Conservation (phyloP, 2,888 invertebrate species). For the Drosophila falleni region DNA sequence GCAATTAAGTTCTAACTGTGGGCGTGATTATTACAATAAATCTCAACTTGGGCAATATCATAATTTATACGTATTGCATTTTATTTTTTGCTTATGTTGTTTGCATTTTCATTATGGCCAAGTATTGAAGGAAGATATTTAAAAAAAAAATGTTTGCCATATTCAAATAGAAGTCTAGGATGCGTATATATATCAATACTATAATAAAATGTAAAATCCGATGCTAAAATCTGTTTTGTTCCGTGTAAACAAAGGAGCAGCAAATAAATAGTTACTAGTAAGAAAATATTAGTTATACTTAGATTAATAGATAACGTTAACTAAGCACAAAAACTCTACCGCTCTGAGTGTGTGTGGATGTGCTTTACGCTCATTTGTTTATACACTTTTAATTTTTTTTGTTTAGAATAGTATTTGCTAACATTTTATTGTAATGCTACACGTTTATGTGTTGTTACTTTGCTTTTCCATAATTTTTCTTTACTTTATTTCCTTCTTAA, state of each 20-base stretch:
- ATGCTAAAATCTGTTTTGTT: conserved; percentile 59
- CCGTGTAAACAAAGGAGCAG: conserved; percentile 55
- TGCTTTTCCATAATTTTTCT: neutral
- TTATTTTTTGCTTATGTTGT: neutral
- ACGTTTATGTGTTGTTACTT: conserved; percentile 10
- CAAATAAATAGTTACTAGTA: conserved; percentile 68
- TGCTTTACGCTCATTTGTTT: conserved; percentile 68
- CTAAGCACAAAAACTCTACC: conserved; percentile 63
- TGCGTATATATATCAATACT: conserved; percentile 35
- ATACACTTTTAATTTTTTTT: conserved; percentile 48
- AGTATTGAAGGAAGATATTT: conserved; percentile 28
- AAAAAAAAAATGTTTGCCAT: conserved; percentile 34
- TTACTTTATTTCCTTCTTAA: conserved; percentile 26
- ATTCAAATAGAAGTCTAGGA: conserved; percentile 33
- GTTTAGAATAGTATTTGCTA: conserved; percentile 50
- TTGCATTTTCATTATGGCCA: conserved; percentile 41
- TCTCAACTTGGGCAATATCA: conserved; percentile 64
- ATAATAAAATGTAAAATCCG: conserved; percentile 58
- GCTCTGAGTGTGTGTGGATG: conserved; percentile 18
- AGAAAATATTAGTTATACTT: conserved; percentile 57
- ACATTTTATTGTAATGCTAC: conserved; percentile 56
- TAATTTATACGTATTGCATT: conserved; percentile 35
- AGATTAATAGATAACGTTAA: conserved; percentile 64
- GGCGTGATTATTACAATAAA: conserved; percentile 51
- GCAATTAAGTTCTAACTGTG: conserved; percentile 59